phyloP scores from a whole-genome alignment of 2,113 vertebrate species.

The Pterocles burchelli region DNA sequence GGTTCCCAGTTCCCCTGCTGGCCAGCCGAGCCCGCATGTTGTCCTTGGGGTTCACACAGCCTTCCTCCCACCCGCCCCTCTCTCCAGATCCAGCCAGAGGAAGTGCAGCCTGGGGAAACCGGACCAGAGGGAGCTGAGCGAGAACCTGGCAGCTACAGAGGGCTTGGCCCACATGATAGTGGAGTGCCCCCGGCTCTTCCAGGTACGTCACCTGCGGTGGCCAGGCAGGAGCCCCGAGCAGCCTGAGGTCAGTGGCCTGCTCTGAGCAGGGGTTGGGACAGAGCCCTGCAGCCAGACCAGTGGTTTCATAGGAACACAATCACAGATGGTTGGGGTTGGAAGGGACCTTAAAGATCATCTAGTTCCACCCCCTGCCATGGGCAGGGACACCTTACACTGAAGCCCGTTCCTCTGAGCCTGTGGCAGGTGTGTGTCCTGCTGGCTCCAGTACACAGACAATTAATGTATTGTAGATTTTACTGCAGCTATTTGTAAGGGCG shows the following conservation, averaged over 20 bases:
- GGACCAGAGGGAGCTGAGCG: slow-evolving; percentile 86
- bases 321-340: no score
- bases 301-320: neutral
- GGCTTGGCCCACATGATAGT: slow-evolving; percentile 86
- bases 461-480: neutral
- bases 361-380: no score
- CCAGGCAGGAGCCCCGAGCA: neutral
- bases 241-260: neutral
- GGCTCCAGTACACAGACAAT: neutral
- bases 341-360: no score
- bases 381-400: no score
- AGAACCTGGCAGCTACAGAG: slow-evolving; percentile 88
- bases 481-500: neutral
- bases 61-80: neutral
- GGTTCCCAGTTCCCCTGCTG: neutral
- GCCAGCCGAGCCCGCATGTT: accelerated
- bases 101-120: slow-evolving; percentile 86
- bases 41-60: neutral
- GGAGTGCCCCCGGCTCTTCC: slow-evolving; percentile 82
- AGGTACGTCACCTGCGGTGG: slow-evolving; percentile 62
- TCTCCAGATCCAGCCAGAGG: slow-evolving; percentile 77
- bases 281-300: neutral
- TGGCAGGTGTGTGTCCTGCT: neutral
- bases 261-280: neutral
- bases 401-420: neutral